Conservation (phyloP, 1,140 invertebrate species). For the Heliothis virescens region DNA sequence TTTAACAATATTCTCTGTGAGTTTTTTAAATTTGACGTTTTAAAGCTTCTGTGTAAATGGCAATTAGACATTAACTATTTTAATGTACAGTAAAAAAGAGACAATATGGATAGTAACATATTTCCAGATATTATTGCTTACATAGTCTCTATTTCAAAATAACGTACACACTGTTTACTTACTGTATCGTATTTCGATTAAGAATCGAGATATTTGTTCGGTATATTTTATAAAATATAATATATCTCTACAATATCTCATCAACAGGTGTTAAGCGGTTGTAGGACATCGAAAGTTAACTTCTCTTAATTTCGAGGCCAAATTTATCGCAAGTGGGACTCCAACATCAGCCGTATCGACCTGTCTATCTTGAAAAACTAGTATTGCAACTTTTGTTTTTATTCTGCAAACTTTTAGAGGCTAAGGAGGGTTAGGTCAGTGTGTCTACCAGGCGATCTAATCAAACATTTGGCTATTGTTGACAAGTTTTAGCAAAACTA, state of each 20-base stretch:
- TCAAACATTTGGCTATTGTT: not conserved
- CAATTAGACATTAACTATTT: no score
- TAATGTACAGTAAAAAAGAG: no score
- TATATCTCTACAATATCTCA: no score
- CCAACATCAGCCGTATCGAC: slow-evolving; percentile 59
- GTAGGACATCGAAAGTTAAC: slow-evolving; percentile 59
- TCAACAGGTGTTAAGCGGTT: slow-evolving; percentile 42
- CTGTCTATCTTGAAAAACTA: slow-evolving; percentile 75
- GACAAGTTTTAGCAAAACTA: not conserved
- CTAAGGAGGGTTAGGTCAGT: slow-evolving; percentile 53
- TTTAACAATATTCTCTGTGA: not conserved
- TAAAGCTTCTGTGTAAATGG: not conserved
- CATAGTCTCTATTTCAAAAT: no score
- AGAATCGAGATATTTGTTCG: not conserved
- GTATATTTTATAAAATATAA: slow-evolving; percentile 5
- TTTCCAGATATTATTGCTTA: not conserved
- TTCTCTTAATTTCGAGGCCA: slow-evolving; percentile 67
- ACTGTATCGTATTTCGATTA: not conserved
- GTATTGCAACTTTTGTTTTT: slow-evolving; percentile 82
- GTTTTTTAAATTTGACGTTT: not conserved
- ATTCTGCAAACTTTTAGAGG: slow-evolving; percentile 63
- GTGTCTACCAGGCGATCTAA: slow-evolving; percentile 24
- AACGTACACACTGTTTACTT: not conserved
- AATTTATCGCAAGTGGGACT: slow-evolving; percentile 67
- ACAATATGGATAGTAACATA: not conserved